These are phyloP conservation scores for Scartelaos histophorus DNA, from an alignment of 2,113 vertebrate species.

Conservation along the genomic window DNA sequence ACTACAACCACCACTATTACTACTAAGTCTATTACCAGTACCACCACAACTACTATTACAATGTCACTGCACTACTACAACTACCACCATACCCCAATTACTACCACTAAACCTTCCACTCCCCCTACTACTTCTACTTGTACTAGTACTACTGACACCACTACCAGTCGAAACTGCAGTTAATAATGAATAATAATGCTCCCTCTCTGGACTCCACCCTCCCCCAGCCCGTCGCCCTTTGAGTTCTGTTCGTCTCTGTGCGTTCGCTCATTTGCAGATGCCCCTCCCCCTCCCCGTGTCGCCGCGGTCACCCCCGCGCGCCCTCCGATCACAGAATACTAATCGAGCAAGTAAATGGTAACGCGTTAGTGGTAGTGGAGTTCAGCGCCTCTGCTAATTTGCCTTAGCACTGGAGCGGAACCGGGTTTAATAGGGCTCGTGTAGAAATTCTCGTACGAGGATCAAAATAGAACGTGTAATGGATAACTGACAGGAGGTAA, in stretches of 20 bases:
- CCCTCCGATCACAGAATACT: slow-evolving; percentile 57
- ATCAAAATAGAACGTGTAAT: slow-evolving; percentile 28
- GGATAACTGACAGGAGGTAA: not conserved
- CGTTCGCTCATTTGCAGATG: slow-evolving; percentile 17
- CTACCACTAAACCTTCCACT: too few species aligned
- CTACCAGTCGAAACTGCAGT: not conserved
- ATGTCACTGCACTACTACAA: too few species aligned
- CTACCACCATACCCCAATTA: too few species aligned
- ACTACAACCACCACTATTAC: too few species aligned
- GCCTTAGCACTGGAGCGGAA: slow-evolving; percentile 66
- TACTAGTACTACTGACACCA: too few species aligned
- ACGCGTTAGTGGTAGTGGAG: slow-evolving; percentile 52
- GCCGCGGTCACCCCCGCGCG: slow-evolving; percentile 7
- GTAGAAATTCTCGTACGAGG: slow-evolving; percentile 37
- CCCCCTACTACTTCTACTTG: too few species aligned
- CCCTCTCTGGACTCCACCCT: not conserved
- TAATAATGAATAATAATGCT: not conserved
- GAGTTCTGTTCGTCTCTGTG: slow-evolving; percentile 14
- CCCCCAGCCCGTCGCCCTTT: slow-evolving; percentile 10
- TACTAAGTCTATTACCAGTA: too few species aligned
- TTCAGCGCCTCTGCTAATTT: slow-evolving; percentile 69
- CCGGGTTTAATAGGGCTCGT: slow-evolving; percentile 57
- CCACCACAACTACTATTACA: too few species aligned
- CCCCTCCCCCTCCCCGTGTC: not conserved
- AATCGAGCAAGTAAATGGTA: slow-evolving; percentile 69